Evolutionary conservation across 2,797 vertebrate species (phyloP).

Genomic region (Anguilla obscura): DNA sequence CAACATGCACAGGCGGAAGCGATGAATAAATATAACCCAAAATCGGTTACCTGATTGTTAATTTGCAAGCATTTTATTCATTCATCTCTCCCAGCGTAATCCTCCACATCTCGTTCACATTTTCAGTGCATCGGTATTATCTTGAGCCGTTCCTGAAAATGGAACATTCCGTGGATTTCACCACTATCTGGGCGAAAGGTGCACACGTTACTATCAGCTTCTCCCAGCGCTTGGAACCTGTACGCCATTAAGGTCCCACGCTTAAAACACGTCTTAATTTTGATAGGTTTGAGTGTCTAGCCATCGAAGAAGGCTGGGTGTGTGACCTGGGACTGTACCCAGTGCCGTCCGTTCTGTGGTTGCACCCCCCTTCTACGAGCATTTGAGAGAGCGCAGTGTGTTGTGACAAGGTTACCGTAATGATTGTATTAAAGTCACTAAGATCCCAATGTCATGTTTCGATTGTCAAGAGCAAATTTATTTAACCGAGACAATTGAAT

Average conservation of each 20-base stretch:
- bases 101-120: conserved; percentile 72
- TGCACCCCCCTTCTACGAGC: conserved; percentile 65
- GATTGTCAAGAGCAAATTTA: conserved; percentile 42
- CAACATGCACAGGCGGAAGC: conserved; percentile 36
- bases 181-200: conserved; percentile 67
- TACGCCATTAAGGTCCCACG: conserved; percentile 18
- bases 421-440: conserved; percentile 47
- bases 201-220: conserved; percentile 30
- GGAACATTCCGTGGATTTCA: conserved; percentile 79
- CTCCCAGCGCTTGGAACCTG: not conserved
- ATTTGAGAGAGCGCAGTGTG: conserved; percentile 57
- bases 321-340: conserved; percentile 48
- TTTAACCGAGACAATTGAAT: conserved; percentile 31
- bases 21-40: conserved; percentile 38
- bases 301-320: conserved; percentile 16
- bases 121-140: conserved; percentile 70
- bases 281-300: conserved; percentile 8
- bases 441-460: conserved; percentile 51
- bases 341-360: conserved; percentile 48
- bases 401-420: conserved; percentile 74
- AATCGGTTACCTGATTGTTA: conserved; percentile 77
- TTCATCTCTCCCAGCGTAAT: conserved; percentile 63
- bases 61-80: conserved; percentile 69
- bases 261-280: conserved; percentile 18
- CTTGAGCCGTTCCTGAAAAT: conserved; percentile 72